Base-by-base conservation (phyloP, 1,140 invertebrate species). In the Rhopalosiphum padi region DNA sequence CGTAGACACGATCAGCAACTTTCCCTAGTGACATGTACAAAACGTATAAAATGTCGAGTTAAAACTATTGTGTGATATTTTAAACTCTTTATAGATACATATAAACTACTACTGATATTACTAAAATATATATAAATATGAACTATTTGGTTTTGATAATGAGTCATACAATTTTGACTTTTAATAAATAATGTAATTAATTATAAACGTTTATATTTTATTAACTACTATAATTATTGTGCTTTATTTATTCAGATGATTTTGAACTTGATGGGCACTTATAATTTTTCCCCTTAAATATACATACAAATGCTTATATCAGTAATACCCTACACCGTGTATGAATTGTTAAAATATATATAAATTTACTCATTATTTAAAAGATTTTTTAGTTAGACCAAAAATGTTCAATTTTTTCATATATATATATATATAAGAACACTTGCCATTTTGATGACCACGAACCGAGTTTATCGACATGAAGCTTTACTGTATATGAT, bases 1-100 rank as follows among this genome's bases (percentile, higher is more conserved):
- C 48, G 88, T 89, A 89, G 22, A 89, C 88, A 55, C 51, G 51
- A 89, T 89, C 48, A 87, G 88, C 51, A 37, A 89, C 88, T 89
- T 89, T 89, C 88, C 88, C 88, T 89, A 55, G 88, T 89, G 88
- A 89, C 88, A 89, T 89, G 88, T 89, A 55, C 51, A 41, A 89
- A 89, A 89, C 35, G 51, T 86, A 30, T 46, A 85, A 53, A 37
- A 22, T 55, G 88, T 55, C 51, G 88, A 89, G 35, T 89, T 53
- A 11, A 55, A 89, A 89, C 88, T 55, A 55, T 89, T 89, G 88
- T 89, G 37, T 6, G 51, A 88, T 48, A 23, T 51, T 88, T 53
- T 41, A 87, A 87, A 87, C 60, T 77, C 30, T 77, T 77, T 18
- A 77, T n/a, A n/a, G 15, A n/a, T 18, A 77, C 60, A 77, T 77